Evolutionary conservation across 2,797 vertebrate genomes (phyloP).

Genomic region (Rhodeus uyekii): DNA sequence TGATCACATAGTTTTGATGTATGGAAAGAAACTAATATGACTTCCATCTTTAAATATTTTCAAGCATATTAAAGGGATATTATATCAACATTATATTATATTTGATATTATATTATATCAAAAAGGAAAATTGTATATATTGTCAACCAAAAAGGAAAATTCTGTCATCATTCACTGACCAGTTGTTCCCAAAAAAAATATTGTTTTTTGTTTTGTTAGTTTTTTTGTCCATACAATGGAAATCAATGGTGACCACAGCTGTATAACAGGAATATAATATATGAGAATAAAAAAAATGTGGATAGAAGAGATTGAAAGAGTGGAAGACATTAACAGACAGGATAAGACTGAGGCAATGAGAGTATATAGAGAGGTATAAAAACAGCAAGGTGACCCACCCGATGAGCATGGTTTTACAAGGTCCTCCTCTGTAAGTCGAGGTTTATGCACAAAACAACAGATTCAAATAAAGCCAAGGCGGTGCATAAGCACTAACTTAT

Average conservation of each 20-base stretch:
- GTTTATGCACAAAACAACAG: slow-evolving; percentile 28
- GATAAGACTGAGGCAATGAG: slow-evolving; percentile 21
- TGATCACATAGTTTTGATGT: no score
- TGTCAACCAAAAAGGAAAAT: background rate
- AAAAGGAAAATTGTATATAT: no score
- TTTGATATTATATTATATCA: no score
- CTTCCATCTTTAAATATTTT: background rate
- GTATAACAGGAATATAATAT: background rate
- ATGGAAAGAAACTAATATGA: background rate
- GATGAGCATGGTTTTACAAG: slow-evolving; percentile 39
- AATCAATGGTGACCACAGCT: background rate
- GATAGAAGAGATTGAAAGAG: slow-evolving; percentile 50
- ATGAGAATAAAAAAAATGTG: slow-evolving; percentile 26
- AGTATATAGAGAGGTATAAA: slow-evolving; percentile 3
- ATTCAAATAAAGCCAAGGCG: slow-evolving; percentile 40
- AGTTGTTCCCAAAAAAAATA: background rate
- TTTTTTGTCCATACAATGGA: no score
- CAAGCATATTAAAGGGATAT: background rate
- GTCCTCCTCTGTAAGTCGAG: background rate
- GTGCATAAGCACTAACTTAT: slow-evolving; percentile 27
- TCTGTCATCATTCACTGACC: background rate
- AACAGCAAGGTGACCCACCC: slow-evolving; percentile 50
- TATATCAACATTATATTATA: no score
- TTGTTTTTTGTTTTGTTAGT: no score
- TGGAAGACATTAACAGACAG: slow-evolving; percentile 9